Percentiles rank a stretch among this genome's conserved stretches.
phyloP scores from a whole-genome alignment of 2,888 invertebrate genomes.

The Pardosa pseudoannulata region DNA sequence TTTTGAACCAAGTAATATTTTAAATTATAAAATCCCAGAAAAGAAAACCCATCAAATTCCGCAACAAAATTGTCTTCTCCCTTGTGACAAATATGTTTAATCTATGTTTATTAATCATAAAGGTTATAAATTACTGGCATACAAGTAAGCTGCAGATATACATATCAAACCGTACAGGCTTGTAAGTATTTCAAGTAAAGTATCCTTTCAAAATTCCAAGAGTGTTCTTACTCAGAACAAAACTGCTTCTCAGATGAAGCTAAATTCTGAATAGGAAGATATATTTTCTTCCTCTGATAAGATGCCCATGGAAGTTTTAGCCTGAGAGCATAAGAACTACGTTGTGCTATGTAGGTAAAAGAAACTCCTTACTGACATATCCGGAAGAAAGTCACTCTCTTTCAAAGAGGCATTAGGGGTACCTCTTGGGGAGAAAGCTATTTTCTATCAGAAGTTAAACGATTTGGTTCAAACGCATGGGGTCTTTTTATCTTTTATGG shows the following conservation, averaged over 20 bases:
- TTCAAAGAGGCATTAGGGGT: slow-evolving; percentile 2
- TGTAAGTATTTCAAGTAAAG: too few species aligned
- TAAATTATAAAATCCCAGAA: too few species aligned
- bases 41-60: too few species aligned
- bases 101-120: too few species aligned
- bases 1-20: too few species aligned
- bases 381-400: not conserved
- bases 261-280: not conserved
- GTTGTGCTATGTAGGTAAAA: slow-evolving; percentile 12
- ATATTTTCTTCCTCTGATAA: slow-evolving; percentile 11
- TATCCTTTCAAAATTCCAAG: not conserved
- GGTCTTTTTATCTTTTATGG: slow-evolving; percentile 7
- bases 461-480: not conserved
- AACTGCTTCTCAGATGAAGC: not conserved
- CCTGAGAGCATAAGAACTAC: not conserved
- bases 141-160: too few species aligned
- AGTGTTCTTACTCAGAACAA: not conserved
- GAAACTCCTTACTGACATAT: not conserved
- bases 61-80: too few species aligned
- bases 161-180: too few species aligned
- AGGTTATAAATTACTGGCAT: too few species aligned
- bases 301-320: not conserved
- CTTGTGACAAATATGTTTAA: too few species aligned
- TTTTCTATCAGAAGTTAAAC: slow-evolving; percentile 13
- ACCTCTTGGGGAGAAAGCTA: not conserved